Evolutionary conservation across 2,888 invertebrate species (phyloP), one percentile per base, ranked within the genome.

Genomic region (Tinea trinotella): DNA sequence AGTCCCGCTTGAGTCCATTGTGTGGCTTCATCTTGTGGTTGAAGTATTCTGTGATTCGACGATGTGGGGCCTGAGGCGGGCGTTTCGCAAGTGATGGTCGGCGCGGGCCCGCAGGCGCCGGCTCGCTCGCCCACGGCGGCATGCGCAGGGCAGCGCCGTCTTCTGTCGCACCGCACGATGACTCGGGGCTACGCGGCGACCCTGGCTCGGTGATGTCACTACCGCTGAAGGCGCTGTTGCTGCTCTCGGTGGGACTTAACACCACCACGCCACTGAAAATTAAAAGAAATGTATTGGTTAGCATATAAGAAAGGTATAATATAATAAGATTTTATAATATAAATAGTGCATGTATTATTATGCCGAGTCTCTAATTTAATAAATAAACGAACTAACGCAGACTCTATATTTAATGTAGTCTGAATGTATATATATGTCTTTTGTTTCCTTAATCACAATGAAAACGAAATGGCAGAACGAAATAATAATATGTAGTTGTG

Each of bases 41-140:
- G 74, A 94, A 95, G 74, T 91, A 95, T 67, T 94, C 93, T 19
- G 93, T 93, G 70, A 95, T 95, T 76, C 94, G 93, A 52, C 93
- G 93, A 75, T 93, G 94, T 73, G 70, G 59, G 76, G 76, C 74
- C 75, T 76, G 46, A 24, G 36, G 52, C 6, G 24, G 55, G 53
- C 19, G 22, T 30, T 20, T 12, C 12, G 44, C 24, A 22, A 53
- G 30, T 18, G 9, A 48, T 52, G 18, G 34, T 17, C 46, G 49
- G 52, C 52, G 53, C 53, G 53, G 44, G 53, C 49, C 48, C 22
- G 53, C 56, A 18, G 54, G 56, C 82, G 81, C 81, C 82, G 82
- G 77, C 57, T 84, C 83, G 67, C 71, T 76, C 64, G 71, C 80
- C 84, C 84, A 85, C 65, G 84, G 84, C 73, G 84, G 84, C 83